Percentiles rank a stretch among this genome's conserved stretches.
phyloP scores from a whole-genome alignment of 2,888 invertebrate genomes.

The Chloroclysta siterata region DNA sequence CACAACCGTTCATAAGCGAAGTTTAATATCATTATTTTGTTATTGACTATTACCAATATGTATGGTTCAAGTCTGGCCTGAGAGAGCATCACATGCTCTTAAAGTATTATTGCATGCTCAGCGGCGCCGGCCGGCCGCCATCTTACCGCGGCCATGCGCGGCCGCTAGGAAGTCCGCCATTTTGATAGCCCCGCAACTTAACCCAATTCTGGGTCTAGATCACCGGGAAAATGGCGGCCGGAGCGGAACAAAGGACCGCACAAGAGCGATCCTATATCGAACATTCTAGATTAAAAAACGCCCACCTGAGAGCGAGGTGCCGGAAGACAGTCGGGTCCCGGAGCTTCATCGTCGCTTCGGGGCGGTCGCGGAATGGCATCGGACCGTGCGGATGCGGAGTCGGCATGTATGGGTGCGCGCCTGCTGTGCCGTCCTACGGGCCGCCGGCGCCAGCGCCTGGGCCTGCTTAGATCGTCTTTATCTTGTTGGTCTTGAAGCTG shows the following conservation, averaged over 20 bases:
- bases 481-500: constrained; percentile 95
- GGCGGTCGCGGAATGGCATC: constrained; percentile 37
- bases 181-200: constrained; percentile 77
- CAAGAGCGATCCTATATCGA: constrained; percentile 61
- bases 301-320: constrained; percentile 48
- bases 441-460: constrained; percentile 70
- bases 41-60: constrained; percentile 82
- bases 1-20: constrained; percentile 85
- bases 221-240: constrained; percentile 36
- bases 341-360: constrained; percentile 40
- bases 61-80: constrained; percentile 65
- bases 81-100: constrained; percentile 72
- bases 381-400: constrained; percentile 39
- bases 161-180: constrained; percentile 64
- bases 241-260: constrained; percentile 53
- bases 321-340: constrained; percentile 51
- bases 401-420: constrained; percentile 80
- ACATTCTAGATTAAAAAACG: constrained; percentile 70
- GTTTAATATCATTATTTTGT: constrained; percentile 81
- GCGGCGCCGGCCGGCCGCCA: constrained; percentile 56
- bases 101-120: constrained; percentile 72
- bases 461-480: constrained; percentile 88
- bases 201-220: constrained; percentile 65
- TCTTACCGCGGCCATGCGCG: constrained; percentile 73
- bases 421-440: constrained; percentile 83